Evolutionary conservation across 1,140 invertebrate species (phyloP).

Genomic region (Cecropterus lyciades): DNA sequence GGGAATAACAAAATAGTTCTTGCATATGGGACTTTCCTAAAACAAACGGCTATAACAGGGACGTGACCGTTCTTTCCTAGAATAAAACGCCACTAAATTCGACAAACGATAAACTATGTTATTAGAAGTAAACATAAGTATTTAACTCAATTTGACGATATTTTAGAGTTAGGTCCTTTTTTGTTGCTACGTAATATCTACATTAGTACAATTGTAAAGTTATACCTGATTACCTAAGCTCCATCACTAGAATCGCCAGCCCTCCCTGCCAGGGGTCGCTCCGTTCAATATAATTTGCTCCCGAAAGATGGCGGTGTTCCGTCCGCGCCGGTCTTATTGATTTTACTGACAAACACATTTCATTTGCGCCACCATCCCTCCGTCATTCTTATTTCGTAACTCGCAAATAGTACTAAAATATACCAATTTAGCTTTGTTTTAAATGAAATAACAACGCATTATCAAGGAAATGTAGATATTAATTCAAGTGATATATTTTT

Average conservation of each 20-base stretch:
- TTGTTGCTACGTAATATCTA: no score
- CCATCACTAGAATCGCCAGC: neutral
- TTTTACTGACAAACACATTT: constrained; percentile 36
- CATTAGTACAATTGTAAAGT: no score
- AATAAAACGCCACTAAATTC: no score
- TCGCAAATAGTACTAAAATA: constrained; percentile 38
- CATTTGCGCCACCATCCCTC: constrained; percentile 39
- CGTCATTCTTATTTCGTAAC: constrained; percentile 42
- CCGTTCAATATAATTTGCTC: constrained; percentile 13
- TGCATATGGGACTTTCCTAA: no score
- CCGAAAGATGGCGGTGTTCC: constrained; percentile 43
- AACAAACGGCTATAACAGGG: no score
- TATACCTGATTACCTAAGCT: constrained; percentile 5
- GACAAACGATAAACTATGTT: no score
- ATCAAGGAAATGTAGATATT: constrained; percentile 43
- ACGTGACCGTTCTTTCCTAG: no score
- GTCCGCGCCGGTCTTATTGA: constrained; percentile 45
- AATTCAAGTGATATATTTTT: constrained; percentile 19
- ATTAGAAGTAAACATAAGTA: no score
- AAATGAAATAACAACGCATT: constrained; percentile 7
- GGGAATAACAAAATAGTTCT: no score
- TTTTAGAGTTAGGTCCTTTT: no score
- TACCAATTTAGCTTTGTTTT: constrained; percentile 25
- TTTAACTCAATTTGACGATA: no score
- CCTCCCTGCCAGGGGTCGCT: constrained; percentile 19